Base-by-base conservation (phyloP, 2,888 invertebrate genomes). In the Hartigia nigra region DNA sequence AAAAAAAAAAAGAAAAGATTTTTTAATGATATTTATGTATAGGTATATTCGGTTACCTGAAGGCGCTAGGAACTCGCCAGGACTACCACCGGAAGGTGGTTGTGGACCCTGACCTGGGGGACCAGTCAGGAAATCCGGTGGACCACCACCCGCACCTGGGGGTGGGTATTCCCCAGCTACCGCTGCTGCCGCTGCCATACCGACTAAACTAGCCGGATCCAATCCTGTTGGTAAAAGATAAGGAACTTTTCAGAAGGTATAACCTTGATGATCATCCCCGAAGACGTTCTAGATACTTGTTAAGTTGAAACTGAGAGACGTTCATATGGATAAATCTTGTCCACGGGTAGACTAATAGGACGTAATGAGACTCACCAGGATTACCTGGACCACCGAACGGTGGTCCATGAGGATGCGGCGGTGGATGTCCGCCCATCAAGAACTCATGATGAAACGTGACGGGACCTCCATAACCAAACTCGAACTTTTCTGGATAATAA, bases 401-500 rank as follows among this genome's bases (percentile, higher is more conserved):
- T 76, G 96, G 96, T 82, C 93, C 94, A 84, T 95, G 95, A 77
- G 96, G 96, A 92, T 95, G 96, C 82, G 94, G 94, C 75, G 95
- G 95, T 76, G 95, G 94, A 85, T 91, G 91, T 55, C 87, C 91
- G 74, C 90, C 90, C 32, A 31, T 34, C 92, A 97, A 97, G 93
- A 97, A 97, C 89, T 97, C 97, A 93, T 97, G 97, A 85, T 94
- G 95, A 93, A 97, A 97, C 92, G 96, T 96, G 84, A 96, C 96
- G 84, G 96, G 96, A 88, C 95, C 95, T 31, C 95, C 96, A 93
- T 97, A 97, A 75, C 96, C 96, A 92, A 97, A 97, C 92, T 97
- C 97, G 93, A 97, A 97, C 93, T 97, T 97, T 92, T 97, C 98
- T 86, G 96, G 95, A 92, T 98, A 98, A 92, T 98, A 98, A 31